Evolutionary conservation across 2,797 vertebrate species (phyloP), one percentile per base, ranked within the genome.

Genomic region (Scolopax rusticola): DNA sequence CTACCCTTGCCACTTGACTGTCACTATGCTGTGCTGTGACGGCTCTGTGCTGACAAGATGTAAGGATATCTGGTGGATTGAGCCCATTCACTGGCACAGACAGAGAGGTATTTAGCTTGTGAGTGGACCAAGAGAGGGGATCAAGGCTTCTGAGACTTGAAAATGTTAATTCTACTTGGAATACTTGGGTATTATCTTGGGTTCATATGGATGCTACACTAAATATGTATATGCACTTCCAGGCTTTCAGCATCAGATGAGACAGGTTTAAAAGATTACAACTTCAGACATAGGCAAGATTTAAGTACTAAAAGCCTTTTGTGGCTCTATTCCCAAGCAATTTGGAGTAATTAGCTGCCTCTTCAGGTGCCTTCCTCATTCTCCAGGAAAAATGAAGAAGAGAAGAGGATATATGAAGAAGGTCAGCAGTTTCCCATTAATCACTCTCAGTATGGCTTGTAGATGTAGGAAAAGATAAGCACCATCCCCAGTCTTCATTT

Each of bases 271-370:
- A 81, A 84, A 20, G 19, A 70, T 67, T 2, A 3, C 19, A 59
- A 8, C 17, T 87, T 91, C 3, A 17, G 56, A 28, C 6, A 41
- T 47, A 54, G 30, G 27, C 36, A 89, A 78, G 67, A 68, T 63
- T 89, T 51, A 73, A 81, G 47, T 60, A 84, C 30, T 64, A 56
- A 82, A 87, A 89, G 16, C 17, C 64, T 80, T 76, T 61, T 9
- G 3, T 93, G 54, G 8, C 32, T 83, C 32, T 64, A 48, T 83
- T 93, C 27, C 45, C 45, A 64, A 84, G 32, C 76, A 3, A 33
- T 79, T 61, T 79, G 10, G 40, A 64, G 24, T 57, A 89, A 82
- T 79, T 79, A 79, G 36, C 30, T 84, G 48, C 20, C 40, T 87
- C 43, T 43, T 43, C 43, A 43, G 43, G 17, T 43, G 43, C 43